Percentiles rank a stretch among this genome's conserved stretches.
Conservation (phyloP, 2,888 invertebrate genomes). For the Drosophila quinaria region DNA sequence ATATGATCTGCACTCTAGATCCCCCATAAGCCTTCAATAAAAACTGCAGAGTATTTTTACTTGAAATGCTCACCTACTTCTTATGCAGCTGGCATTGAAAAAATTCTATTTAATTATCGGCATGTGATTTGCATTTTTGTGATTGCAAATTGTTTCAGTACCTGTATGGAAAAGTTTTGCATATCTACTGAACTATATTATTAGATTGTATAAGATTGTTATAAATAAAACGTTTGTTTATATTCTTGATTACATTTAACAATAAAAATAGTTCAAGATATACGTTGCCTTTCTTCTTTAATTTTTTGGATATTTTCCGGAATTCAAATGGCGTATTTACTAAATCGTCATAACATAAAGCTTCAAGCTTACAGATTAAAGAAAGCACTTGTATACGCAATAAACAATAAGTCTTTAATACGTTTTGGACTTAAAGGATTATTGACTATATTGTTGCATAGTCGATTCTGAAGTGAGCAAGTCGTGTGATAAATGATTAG, state of each 20-base stretch:
- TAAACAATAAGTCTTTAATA: background rate
- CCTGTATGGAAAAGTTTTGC: constrained; percentile 3
- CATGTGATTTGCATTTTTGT: constrained; percentile 40
- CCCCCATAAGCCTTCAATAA: constrained; percentile 25
- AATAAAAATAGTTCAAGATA: background rate
- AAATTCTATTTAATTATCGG: constrained; percentile 24
- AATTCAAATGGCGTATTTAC: background rate
- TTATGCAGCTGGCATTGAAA: constrained; percentile 22
- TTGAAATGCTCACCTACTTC: constrained; percentile 14
- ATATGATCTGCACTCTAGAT: constrained; percentile 27
- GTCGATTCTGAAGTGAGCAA: constrained; percentile 1
- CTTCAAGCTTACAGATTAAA: background rate
- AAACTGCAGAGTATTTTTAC: constrained; percentile 7
- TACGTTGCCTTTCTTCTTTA: background rate
- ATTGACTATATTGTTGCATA: background rate
- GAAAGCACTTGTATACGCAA: background rate
- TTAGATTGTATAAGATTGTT: background rate
- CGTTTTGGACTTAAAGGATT: constrained; percentile 23
- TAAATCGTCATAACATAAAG: background rate
- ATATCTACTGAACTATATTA: constrained; percentile 7
- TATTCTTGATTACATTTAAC: background rate
- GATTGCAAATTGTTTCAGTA: constrained; percentile 21
- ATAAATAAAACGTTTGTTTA: background rate
- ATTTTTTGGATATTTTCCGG: background rate
- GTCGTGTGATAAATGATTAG: constrained; percentile 28